A percentile compares a stretch with the other conserved stretches of the same genome.
phyloP scores from a whole-genome alignment of 1,140 invertebrate species.

The Forficula auricularia region DNA sequence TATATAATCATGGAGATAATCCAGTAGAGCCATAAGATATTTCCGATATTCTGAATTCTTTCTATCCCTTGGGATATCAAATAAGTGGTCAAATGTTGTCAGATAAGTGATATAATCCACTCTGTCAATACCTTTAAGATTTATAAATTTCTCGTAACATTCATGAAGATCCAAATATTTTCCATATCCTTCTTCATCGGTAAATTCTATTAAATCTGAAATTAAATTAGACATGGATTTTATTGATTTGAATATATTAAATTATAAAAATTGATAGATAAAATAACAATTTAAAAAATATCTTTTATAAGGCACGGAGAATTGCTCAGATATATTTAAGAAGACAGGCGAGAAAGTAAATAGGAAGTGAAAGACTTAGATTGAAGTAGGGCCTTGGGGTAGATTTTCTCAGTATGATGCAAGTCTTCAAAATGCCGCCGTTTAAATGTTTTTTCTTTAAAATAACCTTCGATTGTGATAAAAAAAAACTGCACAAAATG shows the following conservation, averaged over 20 bases:
- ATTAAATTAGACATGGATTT: slow-evolving; percentile 18
- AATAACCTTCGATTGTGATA: too few species aligned
- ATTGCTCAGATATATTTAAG: too few species aligned
- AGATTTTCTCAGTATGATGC: too few species aligned
- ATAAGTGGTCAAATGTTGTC: slow-evolving; percentile 85
- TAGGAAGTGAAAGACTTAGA: too few species aligned
- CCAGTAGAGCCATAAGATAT: slow-evolving; percentile 68
- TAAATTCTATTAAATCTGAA: slow-evolving; percentile 79
- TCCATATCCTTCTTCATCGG: slow-evolving; percentile 99
- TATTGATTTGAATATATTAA: too few species aligned
- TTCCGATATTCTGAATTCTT: slow-evolving; percentile 86
- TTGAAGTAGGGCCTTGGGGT: too few species aligned
- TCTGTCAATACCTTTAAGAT: slow-evolving; percentile 93
- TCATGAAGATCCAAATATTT: slow-evolving; percentile 97
- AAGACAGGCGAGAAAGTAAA: too few species aligned
- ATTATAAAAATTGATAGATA: neutral
- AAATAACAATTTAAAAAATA: neutral
- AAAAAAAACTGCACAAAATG: too few species aligned
- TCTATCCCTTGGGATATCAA: slow-evolving; percentile 84
- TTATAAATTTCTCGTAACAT: slow-evolving; percentile 89
- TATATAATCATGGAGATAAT: slow-evolving; percentile 78
- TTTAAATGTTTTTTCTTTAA: too few species aligned
- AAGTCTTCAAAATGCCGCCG: too few species aligned
- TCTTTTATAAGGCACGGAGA: neutral
- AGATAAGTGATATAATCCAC: slow-evolving; percentile 93